Evolutionary conservation across 2,797 vertebrate species (phyloP).

Genomic region (Pantherophis vulpinus): DNA sequence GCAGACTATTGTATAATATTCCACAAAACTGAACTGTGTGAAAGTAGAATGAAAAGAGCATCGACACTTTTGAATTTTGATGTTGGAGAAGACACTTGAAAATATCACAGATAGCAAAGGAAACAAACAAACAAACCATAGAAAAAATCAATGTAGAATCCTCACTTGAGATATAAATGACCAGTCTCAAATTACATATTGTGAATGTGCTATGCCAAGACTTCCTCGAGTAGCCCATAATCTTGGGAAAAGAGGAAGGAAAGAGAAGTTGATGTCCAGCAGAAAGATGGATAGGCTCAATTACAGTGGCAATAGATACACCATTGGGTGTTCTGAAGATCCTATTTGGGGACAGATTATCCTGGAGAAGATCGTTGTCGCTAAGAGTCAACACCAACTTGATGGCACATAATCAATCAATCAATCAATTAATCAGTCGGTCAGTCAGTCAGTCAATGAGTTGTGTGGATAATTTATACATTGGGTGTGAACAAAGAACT

Average conservation of each 20-base stretch:
- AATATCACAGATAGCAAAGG: background rate
- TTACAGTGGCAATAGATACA: background rate
- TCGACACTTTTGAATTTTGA: background rate
- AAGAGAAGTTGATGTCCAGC: background rate
- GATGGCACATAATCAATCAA: background rate
- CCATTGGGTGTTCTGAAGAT: background rate
- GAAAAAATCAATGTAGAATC: background rate
- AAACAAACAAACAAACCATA: background rate
- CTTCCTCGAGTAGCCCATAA: background rate
- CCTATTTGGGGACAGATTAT: background rate
- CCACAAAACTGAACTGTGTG: background rate
- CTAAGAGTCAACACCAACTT: background rate
- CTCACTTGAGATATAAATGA: background rate
- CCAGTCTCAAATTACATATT: background rate
- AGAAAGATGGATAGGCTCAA: background rate
- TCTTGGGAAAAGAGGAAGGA: background rate
- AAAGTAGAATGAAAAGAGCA: background rate
- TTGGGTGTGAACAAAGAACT: slow-evolving; percentile 64
- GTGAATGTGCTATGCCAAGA: background rate
- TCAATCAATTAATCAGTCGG: background rate
- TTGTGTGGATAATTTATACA: background rate
- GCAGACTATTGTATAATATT: background rate
- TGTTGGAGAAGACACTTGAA: background rate
- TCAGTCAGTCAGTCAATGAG: background rate
- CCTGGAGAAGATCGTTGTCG: background rate